Evolutionary conservation across 2,113 vertebrate genomes (phyloP), one percentile per base, ranked within the genome.

Genomic region (Tachuris rubrigastra): DNA sequence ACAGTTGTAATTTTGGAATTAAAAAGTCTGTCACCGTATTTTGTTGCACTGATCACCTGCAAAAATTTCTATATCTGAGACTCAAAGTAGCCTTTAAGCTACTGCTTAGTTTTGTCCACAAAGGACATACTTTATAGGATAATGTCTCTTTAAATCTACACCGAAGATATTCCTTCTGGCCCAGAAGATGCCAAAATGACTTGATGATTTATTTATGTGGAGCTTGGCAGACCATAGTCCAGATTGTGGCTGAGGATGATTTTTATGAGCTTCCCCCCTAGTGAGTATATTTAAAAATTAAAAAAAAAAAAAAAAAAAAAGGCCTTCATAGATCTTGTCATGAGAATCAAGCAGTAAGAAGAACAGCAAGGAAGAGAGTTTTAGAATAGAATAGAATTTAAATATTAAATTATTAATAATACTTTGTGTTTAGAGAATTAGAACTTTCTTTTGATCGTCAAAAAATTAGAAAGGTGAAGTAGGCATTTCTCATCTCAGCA

Each of bases 151-250:
- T 98, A 98, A 98, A 98, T 98, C 96, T 95, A 96, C 60, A 66
- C 88, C 0, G 23, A 97, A 97, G 92, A 93, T 98, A 97, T 97
- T 97, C 97, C 97, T 98, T 83, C 96, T 95, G 97, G 97, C 89
- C 96, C 95, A 96, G 93, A 98, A 96, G 96, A 97, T 98, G 97
- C 97, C 97, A 98, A 97, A 97, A 98, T 96, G 97, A 98, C 98
- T 98, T 84, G 93, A 97, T 98, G 98, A 98, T 98, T 98, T 98
- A 98, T 98, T 97, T 98, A 97, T 96, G 96, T 93, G 87, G 95
- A 96, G 94, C 94, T 98, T 98, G 98, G 98, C 98, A 98, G 98
- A 96, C 97, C 95, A 92, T 95, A 96, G 95, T 97, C 97, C 98
- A 98, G 98, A 98, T 95, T 98, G 98, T 97, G 97, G 95, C 96